phyloP scores from a whole-genome alignment of 2,888 invertebrate species.

The Ophion obscuratus region DNA sequence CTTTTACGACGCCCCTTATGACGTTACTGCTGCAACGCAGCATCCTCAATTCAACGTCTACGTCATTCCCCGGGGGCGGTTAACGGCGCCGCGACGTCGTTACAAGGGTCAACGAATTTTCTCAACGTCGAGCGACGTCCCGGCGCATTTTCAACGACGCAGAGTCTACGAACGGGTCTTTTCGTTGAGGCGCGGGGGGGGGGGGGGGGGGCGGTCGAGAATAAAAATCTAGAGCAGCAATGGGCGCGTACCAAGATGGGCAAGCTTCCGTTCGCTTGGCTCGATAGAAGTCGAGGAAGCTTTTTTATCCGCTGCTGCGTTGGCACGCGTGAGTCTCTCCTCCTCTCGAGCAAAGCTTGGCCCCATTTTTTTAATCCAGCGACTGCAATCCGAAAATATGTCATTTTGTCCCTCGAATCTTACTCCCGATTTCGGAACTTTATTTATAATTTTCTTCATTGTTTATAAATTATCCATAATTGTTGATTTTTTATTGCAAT shows the following conservation, averaged over 20 bases:
- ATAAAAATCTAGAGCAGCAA: conserved; percentile 64
- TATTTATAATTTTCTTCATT: neutral
- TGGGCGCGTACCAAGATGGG: conserved; percentile 65
- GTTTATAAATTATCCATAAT: no score
- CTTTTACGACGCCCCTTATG: conserved; percentile 5
- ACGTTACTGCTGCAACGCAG: neutral
- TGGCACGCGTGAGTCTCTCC: conserved; percentile 7
- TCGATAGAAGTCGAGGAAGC: conserved; percentile 3
- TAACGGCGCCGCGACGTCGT: conserved; percentile 72
- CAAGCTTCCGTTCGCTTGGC: conserved; percentile 49
- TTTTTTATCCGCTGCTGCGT: conserved; percentile 51
- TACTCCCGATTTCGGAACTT: neutral
- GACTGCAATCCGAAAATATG: neutral
- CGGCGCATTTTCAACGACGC: conserved; percentile 37
- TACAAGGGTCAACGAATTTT: conserved; percentile 77
- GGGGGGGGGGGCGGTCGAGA: conserved; percentile 5
- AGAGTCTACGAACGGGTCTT: conserved; percentile 24
- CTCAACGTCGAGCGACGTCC: conserved; percentile 66
- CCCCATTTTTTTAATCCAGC: neutral
- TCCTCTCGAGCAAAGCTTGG: neutral
- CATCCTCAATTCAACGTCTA: conserved; percentile 6
- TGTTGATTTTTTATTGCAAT: no score
- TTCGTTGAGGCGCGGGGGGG: neutral
- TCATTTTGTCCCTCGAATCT: neutral
- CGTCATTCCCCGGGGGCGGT: conserved; percentile 55